phyloP scores from a whole-genome alignment of 2,797 vertebrate genomes.

The Notolabrus celidotus region DNA sequence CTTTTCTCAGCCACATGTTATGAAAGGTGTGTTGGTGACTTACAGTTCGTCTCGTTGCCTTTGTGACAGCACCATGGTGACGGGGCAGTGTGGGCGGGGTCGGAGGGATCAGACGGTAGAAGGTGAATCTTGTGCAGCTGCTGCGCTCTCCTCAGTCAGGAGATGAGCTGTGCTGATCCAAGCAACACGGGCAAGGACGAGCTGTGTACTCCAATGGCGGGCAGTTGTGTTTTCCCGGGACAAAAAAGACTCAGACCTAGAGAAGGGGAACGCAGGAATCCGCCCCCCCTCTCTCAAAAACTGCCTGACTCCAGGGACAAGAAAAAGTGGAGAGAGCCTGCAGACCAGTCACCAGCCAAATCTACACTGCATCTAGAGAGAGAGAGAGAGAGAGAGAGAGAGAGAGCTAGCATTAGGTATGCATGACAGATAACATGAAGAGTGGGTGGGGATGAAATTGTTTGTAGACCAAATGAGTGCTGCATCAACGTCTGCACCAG shows the following conservation, averaged over 20 bases:
- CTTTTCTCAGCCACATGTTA: not conserved
- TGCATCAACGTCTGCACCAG: conserved; percentile 36
- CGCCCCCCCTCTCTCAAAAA: conserved; percentile 71
- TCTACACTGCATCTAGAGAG: conserved; percentile 93
- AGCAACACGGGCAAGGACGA: conserved; percentile 50
- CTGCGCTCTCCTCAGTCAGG: conserved; percentile 84
- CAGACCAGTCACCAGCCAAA: conserved; percentile 89
- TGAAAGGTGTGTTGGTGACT: conserved; percentile 75
- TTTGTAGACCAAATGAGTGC: conserved; percentile 32
- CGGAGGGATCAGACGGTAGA: conserved; percentile 67
- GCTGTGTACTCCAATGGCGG: conserved; percentile 63
- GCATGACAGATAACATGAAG: conserved; percentile 57
- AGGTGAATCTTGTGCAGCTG: conserved; percentile 82
- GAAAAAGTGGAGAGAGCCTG: conserved; percentile 82
- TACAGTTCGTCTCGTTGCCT: conserved; percentile 99
- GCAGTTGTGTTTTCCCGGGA: conserved; percentile 57
- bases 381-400: conserved; percentile 22
- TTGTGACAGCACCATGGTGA: conserved; percentile 99
- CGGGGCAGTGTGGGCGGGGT: conserved; percentile 77
- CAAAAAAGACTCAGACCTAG: conserved; percentile 74
- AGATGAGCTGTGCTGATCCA: conserved; percentile 82
- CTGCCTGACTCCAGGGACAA: conserved; percentile 77
- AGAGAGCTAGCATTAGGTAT: conserved; percentile 62
- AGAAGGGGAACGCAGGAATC: conserved; percentile 78
- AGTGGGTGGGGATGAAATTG: conserved; percentile 32